Conservation (phyloP, 2,113 vertebrate species). For the Nycticryphes semicollaris region DNA sequence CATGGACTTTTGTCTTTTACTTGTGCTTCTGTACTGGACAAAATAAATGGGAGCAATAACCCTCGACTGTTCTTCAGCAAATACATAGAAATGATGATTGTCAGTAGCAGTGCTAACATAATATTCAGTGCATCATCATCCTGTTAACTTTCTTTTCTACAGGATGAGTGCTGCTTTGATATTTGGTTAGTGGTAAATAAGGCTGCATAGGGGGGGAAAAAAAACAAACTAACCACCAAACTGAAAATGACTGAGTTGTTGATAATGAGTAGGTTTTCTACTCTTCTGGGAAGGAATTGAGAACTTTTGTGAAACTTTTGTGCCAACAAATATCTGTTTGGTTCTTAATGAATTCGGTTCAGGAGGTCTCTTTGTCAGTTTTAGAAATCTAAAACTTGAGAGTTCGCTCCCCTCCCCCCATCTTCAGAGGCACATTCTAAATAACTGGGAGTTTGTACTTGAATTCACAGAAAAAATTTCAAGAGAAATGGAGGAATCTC, state of each 20-base stretch:
- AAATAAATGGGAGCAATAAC: neutral
- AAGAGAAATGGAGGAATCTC: neutral
- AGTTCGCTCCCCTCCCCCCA: accelerated
- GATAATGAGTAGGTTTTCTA: neutral
- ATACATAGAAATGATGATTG: accelerated
- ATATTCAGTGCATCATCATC: neutral
- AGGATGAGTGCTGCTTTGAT: neutral
- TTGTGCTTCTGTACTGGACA: neutral
- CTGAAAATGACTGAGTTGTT: neutral
- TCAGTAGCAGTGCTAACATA: neutral
- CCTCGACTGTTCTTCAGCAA: neutral
- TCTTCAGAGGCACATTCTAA: neutral
- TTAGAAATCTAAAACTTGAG: neutral
- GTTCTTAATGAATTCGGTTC: neutral
- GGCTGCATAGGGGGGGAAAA: neutral
- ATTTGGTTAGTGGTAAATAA: neutral
- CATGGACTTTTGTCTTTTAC: neutral
- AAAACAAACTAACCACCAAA: too few species aligned
- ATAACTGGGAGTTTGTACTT: neutral
- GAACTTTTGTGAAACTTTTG: neutral
- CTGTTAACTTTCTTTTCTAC: neutral
- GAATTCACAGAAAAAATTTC: neutral
- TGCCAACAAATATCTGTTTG: neutral
- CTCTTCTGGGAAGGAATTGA: neutral
- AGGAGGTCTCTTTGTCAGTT: neutral